Percentiles rank a stretch among this genome's conserved stretches.
Evolutionary conservation across 2,888 invertebrate genomes (phyloP).

Genomic region (Notodonta ziczac): DNA sequence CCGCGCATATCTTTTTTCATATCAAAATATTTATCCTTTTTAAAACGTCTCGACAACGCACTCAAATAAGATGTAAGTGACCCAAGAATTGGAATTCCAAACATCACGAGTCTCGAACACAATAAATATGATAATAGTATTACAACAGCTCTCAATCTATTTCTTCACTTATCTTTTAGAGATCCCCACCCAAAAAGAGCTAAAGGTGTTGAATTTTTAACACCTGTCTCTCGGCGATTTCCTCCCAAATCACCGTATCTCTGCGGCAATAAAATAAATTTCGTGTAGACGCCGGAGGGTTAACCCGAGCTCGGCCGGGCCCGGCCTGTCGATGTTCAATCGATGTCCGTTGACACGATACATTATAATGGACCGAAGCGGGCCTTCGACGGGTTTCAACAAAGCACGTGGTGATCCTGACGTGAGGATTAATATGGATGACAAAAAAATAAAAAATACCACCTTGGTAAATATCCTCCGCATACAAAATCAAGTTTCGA

Average conservation of each 20-base stretch:
- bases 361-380: constrained; percentile 80
- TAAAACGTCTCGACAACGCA: constrained; percentile 46
- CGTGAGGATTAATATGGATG: constrained; percentile 81
- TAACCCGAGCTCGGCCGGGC: constrained; percentile 60
- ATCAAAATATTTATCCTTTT: constrained; percentile 61
- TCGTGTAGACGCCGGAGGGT: constrained; percentile 81
- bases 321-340: constrained; percentile 80
- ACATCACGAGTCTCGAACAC: constrained; percentile 61
- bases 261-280: constrained; percentile 83
- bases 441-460: constrained; percentile 69
- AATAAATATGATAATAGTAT: constrained; percentile 73
- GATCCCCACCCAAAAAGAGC: constrained; percentile 68
- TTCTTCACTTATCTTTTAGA: constrained; percentile 71
- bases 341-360: constrained; percentile 83
- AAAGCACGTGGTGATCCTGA: constrained; percentile 83
- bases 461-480: constrained; percentile 63
- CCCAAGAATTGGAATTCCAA: constrained; percentile 62
- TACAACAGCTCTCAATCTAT: constrained; percentile 76
- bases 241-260: constrained; percentile 82
- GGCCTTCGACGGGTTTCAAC: constrained; percentile 79
- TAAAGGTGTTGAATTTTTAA: constrained; percentile 82
- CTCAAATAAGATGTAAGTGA: constrained; percentile 58
- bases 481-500: constrained; percentile 72
- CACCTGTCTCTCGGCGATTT: constrained; percentile 82
- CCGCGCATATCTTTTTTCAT: constrained; percentile 62